These are phyloP conservation scores for Chalcosyrphus nemorum DNA, from an alignment of 2,888 invertebrate species.

Conservation along the genomic window DNA sequence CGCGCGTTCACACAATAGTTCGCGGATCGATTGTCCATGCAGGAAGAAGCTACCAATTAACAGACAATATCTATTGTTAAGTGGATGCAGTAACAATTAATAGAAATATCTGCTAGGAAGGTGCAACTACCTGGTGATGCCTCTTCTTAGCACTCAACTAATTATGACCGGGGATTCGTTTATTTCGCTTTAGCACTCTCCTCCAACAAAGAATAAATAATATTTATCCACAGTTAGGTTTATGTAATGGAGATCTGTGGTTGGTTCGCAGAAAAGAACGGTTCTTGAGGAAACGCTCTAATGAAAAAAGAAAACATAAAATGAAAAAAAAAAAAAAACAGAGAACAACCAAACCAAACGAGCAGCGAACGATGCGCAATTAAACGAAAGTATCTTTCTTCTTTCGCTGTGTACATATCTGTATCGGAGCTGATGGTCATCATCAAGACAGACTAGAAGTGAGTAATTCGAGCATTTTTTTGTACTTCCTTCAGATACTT, in stretches of 20 bases:
- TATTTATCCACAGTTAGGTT: slow-evolving; percentile 54
- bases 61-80: slow-evolving; percentile 9
- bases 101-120: slow-evolving; percentile 8
- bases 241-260: slow-evolving; percentile 40
- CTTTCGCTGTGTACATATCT: slow-evolving; percentile 12
- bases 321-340: slow-evolving; percentile 29
- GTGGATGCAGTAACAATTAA: background rate
- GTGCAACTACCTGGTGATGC: background rate
- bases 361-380: slow-evolving; percentile 51
- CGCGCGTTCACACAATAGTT: slow-evolving; percentile 8
- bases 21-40: background rate
- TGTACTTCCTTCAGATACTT: slow-evolving; percentile 4
- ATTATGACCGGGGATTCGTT: slow-evolving; percentile 4
- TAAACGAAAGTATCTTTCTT: slow-evolving; percentile 71
- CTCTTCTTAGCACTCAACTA: slow-evolving; percentile 7
- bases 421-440: slow-evolving; percentile 11
- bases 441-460: slow-evolving; percentile 28
- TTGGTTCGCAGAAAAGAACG: slow-evolving; percentile 61
- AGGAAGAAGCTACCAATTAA: slow-evolving; percentile 53
- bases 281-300: slow-evolving; percentile 64
- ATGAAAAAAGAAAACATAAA: slow-evolving; percentile 47
- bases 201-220: slow-evolving; percentile 51
- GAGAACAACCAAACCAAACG: slow-evolving; percentile 24
- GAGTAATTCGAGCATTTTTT: slow-evolving; percentile 22
- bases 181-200: slow-evolving; percentile 30